phyloP scores from a whole-genome alignment of 2,888 invertebrate genomes.

The Cyrtodaria siliqua region DNA sequence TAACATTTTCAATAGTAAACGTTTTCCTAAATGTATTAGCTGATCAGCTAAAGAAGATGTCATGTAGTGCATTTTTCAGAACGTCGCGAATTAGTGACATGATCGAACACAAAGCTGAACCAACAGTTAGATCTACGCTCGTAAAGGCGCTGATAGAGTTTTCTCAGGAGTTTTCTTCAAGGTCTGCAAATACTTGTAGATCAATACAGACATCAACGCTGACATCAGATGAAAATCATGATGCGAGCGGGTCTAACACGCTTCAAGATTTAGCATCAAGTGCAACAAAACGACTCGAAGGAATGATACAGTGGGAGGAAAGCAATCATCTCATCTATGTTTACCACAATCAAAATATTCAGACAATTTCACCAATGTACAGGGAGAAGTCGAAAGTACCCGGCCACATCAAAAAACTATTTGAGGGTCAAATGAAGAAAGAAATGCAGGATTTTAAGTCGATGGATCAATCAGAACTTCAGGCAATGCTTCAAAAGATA shows the following conservation, averaged over 20 bases:
- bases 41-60: no score
- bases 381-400: conserved; percentile 58
- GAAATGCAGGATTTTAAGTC: conserved; percentile 44
- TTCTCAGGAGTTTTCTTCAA: conserved; percentile 45
- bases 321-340: no score
- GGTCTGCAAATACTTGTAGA: conserved; percentile 45
- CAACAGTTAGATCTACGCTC: conserved; percentile 35
- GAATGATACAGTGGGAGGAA: conserved; percentile 75
- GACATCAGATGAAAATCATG: not conserved
- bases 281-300: conserved; percentile 41
- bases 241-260: not conserved
- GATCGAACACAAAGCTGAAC: conserved; percentile 23
- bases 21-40: conserved; percentile 67
- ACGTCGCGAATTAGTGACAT: conserved; percentile 43
- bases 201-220: conserved; percentile 27
- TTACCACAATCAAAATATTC: conserved; percentile 70
- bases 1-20: conserved; percentile 63
- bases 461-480: conserved; percentile 45
- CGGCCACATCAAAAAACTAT: conserved; percentile 49
- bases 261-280: not conserved
- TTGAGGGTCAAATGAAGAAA: no score
- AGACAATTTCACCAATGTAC: no score
- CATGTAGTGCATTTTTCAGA: no score
- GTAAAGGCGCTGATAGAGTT: conserved; percentile 47
- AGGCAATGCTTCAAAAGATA: conserved; percentile 42